Evolutionary conservation across 2,888 invertebrate species (phyloP), one percentile per base, ranked within the genome.

Genomic region (Rhogogaster chlorosoma): DNA sequence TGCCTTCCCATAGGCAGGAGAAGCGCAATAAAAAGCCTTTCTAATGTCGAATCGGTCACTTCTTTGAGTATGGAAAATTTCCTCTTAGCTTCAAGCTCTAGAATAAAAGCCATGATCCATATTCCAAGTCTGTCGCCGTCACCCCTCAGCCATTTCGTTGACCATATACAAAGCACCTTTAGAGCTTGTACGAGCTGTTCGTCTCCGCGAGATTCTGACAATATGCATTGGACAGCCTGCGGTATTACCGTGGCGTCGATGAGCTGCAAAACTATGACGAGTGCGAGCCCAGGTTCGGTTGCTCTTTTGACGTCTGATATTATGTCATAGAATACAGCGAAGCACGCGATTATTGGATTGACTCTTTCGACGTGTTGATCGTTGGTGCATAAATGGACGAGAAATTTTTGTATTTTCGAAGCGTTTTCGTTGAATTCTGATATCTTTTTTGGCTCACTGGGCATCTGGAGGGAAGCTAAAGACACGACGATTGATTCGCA

Each of bases 31-130:
- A 96, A 96, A 84, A 97, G 93, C 0, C 93, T 92, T n/a, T 95
- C 95, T 29, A 97, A 93, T 87, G 95, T 95, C 71, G 95, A 95
- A 80, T 96, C 90, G 0, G 96, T 95, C 3, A 96, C 96, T 84
- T 96, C 95, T 5, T 95, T 94, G 2, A 96, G 90, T 38, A 96
- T 94, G 53, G 94, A 94, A 87, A 93, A 94, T 36, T 95, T 94
- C 36, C 95, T 94, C 45, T 94, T 92, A 1, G 87, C 87, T 84
- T 96, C 95, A 38, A 97, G 93, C 0, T 95, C 96, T 87, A 94
- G 94, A 89, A 97, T 95, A 87, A 96, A 95, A 3, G 95, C 95
- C 89, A 96, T 93, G 1, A 97, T 95, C 95, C 97, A 96, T 12
- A 95, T 94, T 38, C 96, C 95, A 0, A 97, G 93, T 73, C 95